Base-by-base conservation (phyloP, 1,140 invertebrate genomes). In the Battus philenor region DNA sequence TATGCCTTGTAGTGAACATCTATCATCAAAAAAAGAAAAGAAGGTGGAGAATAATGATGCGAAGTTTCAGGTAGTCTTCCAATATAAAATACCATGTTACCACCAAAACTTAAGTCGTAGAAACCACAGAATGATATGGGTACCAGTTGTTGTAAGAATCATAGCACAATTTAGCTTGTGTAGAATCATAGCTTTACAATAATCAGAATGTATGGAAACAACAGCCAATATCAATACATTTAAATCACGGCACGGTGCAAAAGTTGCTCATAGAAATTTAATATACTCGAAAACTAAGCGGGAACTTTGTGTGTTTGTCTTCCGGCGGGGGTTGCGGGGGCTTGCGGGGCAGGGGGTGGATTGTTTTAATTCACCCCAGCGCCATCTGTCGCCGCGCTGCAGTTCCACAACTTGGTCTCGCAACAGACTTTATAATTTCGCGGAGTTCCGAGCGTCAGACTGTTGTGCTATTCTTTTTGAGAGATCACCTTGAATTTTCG, bases 351-450 rank as follows among this genome's bases (percentile, higher is more conserved):
- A n/a, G n/a, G n/a, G n/a, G n/a, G n/a, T n/a, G n/a, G 47, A 47
- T 47, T 49, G 53, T 59, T 59, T 64, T 53, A 58, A 62, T 58
- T 58, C 50, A 38, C 31, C 18, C 29, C 29, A 45, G 44, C 54
- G 51, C 58, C 61, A 65, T 65, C 61, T 65, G 58, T 48, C 58
- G 61, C 45, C 47, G 33, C 22, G 44, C 11, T 48, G 43, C 48
- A 50, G 31, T 31, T 18, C 18, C 32, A 38, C 38, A 52, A 53
- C 43, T 53, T 50, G 47, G 45, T 46, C 46, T 30, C 30, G 38
- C 44, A 44, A 38, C n/a, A 29, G 54, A 56, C 44, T 56, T 56
- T 48, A 51, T 56, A 51, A 56, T 56, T 47, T 41, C 36, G 27
- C 12, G 22, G 12, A 41, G 33, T 36, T 36, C 24, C 16, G 38